Percentiles rank a stretch among this genome's conserved stretches.
Conservation (phyloP, 2,113 vertebrate genomes). For the Dipodomys stephensi region DNA sequence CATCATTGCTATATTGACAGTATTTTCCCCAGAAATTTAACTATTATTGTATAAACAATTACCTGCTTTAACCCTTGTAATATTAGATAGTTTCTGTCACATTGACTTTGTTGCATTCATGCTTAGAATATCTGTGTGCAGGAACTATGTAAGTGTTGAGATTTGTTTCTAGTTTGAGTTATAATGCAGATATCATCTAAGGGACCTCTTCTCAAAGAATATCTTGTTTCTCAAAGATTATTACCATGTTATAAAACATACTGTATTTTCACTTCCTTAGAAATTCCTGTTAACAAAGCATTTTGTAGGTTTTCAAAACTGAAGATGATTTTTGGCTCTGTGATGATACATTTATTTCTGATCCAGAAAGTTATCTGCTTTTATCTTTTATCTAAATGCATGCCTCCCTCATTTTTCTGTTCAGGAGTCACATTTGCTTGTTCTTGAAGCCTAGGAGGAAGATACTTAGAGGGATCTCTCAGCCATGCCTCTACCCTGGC, state of each 20-base stretch:
- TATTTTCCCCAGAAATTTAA: not conserved
- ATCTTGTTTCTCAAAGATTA: no score
- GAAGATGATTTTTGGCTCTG: not conserved
- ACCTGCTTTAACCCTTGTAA: not conserved
- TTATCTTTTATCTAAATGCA: no score
- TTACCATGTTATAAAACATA: no score
- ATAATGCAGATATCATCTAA: not conserved
- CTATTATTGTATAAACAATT: not conserved
- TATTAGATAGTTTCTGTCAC: not conserved
- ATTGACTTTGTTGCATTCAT: not conserved
- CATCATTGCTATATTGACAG: not conserved
- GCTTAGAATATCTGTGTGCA: not conserved
- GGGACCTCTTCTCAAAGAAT: not conserved
- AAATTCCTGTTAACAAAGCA: not conserved
- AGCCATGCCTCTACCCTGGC: no score
- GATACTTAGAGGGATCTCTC: no score
- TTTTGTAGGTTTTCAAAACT: not conserved
- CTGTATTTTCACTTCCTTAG: no score
- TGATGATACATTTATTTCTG: not conserved
- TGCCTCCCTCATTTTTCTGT: not conserved
- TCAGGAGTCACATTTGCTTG: not conserved
- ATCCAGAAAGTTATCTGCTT: not conserved
- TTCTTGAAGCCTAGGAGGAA: not conserved
- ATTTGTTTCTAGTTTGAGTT: not conserved
- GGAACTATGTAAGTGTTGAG: not conserved